These are phyloP conservation scores for Apocrypta bakeri DNA, from an alignment of 1,140 invertebrate species.

Conservation along the genomic window DNA sequence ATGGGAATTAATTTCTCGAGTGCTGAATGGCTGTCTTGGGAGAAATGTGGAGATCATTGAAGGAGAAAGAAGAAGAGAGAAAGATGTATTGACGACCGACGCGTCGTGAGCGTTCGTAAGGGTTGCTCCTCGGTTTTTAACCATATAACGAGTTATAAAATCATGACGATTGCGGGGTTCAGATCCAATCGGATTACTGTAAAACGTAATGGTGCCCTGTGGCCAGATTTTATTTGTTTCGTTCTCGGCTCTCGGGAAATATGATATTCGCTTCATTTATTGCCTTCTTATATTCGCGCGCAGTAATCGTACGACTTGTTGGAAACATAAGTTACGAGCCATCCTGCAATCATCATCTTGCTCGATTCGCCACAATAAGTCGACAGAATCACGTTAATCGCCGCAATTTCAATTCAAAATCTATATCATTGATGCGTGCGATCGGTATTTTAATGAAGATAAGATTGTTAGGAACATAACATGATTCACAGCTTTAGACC, in stretches of 20 bases:
- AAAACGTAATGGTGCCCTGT: constrained; percentile 14
- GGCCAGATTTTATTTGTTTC: neutral
- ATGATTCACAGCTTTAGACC: too few species aligned
- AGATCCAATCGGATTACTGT: constrained; percentile 35
- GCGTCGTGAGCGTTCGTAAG: neutral
- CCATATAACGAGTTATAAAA: constrained; percentile 37
- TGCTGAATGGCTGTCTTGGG: too few species aligned
- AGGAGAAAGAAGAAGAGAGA: neutral
- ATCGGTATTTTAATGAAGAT: too few species aligned
- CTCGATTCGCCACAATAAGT: too few species aligned
- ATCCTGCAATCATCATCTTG: too few species aligned
- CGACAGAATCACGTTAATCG: too few species aligned
- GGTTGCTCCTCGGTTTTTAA: constrained; percentile 12
- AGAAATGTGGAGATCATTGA: neutral
- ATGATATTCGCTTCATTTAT: neutral
- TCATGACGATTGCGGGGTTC: constrained; percentile 15
- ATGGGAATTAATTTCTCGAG: constrained; percentile 28
- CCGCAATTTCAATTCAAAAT: too few species aligned
- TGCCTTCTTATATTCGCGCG: too few species aligned
- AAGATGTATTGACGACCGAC: constrained; percentile 16
- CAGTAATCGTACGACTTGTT: too few species aligned
- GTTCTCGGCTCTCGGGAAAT: neutral
- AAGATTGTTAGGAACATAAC: too few species aligned
- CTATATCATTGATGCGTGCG: too few species aligned
- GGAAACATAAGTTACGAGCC: too few species aligned